These are phyloP conservation scores for Steatocranus sp. DNA, from an alignment of 2,797 vertebrate genomes.

Conservation along the genomic window DNA sequence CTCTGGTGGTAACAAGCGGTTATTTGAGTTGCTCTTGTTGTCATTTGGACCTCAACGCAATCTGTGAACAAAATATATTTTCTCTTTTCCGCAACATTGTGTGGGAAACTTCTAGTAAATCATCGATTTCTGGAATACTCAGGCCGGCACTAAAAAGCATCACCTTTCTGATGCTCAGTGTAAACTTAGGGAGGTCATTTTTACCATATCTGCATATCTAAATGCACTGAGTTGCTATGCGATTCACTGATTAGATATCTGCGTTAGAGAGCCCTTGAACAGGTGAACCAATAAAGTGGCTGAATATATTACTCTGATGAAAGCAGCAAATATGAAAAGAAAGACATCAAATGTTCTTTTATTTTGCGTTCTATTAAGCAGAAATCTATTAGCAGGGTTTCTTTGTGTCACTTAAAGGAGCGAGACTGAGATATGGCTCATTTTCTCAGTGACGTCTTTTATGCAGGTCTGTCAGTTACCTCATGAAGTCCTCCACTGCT, in stretches of 20 bases:
- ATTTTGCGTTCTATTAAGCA: neutral
- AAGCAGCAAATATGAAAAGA: neutral
- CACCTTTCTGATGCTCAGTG: neutral
- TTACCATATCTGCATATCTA: neutral
- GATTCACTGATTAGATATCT: neutral
- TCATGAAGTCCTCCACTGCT: neutral
- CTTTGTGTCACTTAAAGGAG: neutral
- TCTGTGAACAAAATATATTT: neutral
- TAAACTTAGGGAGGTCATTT: neutral
- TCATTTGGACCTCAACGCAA: neutral
- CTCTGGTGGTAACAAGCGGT: neutral
- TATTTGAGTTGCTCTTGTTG: neutral
- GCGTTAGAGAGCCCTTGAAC: neutral
- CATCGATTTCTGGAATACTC: neutral
- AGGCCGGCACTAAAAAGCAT: neutral
- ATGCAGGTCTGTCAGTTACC: neutral
- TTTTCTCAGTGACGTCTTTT: neutral
- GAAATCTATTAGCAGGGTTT: neutral
- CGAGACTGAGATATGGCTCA: neutral
- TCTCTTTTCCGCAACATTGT: neutral
- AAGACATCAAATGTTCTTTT: neutral
- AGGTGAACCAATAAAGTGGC: neutral
- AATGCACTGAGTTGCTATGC: neutral
- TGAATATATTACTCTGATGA: neutral
- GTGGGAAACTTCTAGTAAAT: neutral